Evolutionary conservation across 1,140 invertebrate genomes (phyloP).

Genomic region (Drosophila miranda): DNA sequence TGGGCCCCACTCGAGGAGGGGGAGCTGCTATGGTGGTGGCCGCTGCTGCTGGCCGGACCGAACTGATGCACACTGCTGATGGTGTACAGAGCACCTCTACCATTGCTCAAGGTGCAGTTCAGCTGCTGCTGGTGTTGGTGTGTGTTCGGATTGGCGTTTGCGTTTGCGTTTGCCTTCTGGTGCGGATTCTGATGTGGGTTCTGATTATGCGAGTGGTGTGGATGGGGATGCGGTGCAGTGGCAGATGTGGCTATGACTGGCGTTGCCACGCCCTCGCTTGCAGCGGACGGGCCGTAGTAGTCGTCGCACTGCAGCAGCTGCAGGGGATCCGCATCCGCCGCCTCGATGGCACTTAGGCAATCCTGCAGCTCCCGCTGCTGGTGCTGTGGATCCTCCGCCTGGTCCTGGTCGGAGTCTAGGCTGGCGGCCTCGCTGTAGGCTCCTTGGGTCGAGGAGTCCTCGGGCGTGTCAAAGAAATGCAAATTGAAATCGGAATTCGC

Average conservation of each 20-base stretch:
- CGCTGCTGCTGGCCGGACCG: slow-evolving; percentile 69
- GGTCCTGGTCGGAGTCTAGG: slow-evolving; percentile 86
- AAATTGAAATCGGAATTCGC: slow-evolving; percentile 90
- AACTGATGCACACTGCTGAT: slow-evolving; percentile 81
- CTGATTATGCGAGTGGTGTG: slow-evolving; percentile 4
- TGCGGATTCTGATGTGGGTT: slow-evolving; percentile 28
- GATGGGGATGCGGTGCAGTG: slow-evolving; percentile 15
- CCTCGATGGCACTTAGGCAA: slow-evolving; percentile 73
- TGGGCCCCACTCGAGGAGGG: slow-evolving; percentile 57
- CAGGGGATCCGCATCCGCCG: slow-evolving; percentile 67
- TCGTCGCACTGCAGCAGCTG: slow-evolving; percentile 67
- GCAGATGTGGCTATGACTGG: slow-evolving; percentile 20
- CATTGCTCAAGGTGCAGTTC: slow-evolving; percentile 73
- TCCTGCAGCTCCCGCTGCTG: slow-evolving; percentile 59
- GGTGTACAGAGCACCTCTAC: slow-evolving; percentile 81
- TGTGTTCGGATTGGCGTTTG: background rate
- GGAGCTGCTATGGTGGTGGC: slow-evolving; percentile 45
- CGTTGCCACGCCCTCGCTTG: slow-evolving; percentile 18
- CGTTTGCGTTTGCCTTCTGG: background rate
- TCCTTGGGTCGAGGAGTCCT: slow-evolving; percentile 86
- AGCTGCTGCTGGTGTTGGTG: slow-evolving; percentile 46
- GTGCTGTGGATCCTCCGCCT: slow-evolving; percentile 51
- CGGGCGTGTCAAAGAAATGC: slow-evolving; percentile 89
- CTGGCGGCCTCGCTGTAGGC: slow-evolving; percentile 87
- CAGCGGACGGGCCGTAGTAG: slow-evolving; percentile 38